Evolutionary conservation across 2,797 vertebrate genomes (phyloP).

Genomic region (Chromobotia macracanthus): DNA sequence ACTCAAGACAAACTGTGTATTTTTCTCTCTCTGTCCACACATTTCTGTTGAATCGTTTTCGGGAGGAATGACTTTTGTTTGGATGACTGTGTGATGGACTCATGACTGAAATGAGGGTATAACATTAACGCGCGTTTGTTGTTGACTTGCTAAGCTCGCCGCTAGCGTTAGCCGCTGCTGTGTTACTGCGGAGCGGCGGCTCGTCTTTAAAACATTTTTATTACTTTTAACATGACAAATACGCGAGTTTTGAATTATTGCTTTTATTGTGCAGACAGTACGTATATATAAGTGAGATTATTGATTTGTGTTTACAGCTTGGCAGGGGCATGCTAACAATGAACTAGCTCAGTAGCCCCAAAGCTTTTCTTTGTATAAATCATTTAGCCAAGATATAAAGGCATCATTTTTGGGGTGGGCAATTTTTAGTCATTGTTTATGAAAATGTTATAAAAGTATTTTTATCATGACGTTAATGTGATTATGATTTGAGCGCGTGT

Average conservation of each 20-base stretch:
- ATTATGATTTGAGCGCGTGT: not conserved
- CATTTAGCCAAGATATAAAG: not conserved
- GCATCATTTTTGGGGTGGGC: too few species aligned
- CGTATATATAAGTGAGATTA: not conserved
- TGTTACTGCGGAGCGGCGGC: not conserved
- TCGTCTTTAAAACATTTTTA: not conserved
- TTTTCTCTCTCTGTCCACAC: not conserved
- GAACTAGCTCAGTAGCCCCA: slow-evolving; percentile 21
- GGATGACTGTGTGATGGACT: not conserved
- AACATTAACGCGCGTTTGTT: not conserved
- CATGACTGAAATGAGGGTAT: not conserved
- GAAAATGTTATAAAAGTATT: too few species aligned
- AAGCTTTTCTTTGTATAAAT: slow-evolving; percentile 14
- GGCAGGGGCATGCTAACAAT: slow-evolving; percentile 42
- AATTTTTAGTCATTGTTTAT: too few species aligned
- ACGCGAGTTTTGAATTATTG: not conserved
- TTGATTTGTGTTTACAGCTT: slow-evolving; percentile 40
- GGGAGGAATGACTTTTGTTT: not conserved
- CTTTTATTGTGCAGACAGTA: not conserved
- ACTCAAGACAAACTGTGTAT: not conserved
- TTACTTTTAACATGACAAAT: not conserved
- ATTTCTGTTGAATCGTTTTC: not conserved
- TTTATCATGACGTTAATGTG: not conserved
- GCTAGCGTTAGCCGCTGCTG: slow-evolving; percentile 29
- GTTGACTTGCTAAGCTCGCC: slow-evolving; percentile 26